Percentiles rank a stretch among this genome's conserved stretches.
Conservation (phyloP, 1,140 invertebrate genomes). For the Lepidurus apus region DNA sequence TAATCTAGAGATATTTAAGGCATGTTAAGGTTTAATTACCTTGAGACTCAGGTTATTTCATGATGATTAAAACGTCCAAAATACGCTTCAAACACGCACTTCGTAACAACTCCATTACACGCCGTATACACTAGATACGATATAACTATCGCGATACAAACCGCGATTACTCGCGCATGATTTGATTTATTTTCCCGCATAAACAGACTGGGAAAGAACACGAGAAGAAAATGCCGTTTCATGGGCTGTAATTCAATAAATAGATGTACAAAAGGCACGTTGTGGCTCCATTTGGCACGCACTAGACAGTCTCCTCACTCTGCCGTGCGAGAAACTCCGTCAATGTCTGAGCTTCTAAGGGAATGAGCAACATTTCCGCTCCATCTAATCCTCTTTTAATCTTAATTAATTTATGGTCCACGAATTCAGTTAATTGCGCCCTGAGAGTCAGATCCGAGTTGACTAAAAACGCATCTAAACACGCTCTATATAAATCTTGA, state of each 20-base stretch:
- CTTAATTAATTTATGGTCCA: slow-evolving; percentile 85
- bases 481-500: slow-evolving; percentile 73
- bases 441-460: slow-evolving; percentile 81
- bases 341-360: slow-evolving; percentile 64
- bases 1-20: not conserved
- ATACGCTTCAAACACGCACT: not conserved
- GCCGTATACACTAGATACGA: not conserved
- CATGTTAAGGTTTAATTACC: not conserved
- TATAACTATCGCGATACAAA: not conserved
- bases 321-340: slow-evolving; percentile 61
- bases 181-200: no score
- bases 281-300: not conserved
- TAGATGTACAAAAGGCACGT: slow-evolving; percentile 10
- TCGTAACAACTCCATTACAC: not conserved
- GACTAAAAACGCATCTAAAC: slow-evolving; percentile 78
- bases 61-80: not conserved
- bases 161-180: not conserved
- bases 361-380: slow-evolving; percentile 71
- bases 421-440: slow-evolving; percentile 85
- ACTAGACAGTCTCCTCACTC: slow-evolving; percentile 37
- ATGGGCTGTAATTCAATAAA: not conserved
- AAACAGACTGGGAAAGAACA: no score
- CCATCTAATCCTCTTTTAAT: slow-evolving; percentile 71
- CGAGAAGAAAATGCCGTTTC: not conserved
- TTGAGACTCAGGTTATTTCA: not conserved